phyloP scores from a whole-genome alignment of 2,113 vertebrate species.

The Pygathrix nemaeus region DNA sequence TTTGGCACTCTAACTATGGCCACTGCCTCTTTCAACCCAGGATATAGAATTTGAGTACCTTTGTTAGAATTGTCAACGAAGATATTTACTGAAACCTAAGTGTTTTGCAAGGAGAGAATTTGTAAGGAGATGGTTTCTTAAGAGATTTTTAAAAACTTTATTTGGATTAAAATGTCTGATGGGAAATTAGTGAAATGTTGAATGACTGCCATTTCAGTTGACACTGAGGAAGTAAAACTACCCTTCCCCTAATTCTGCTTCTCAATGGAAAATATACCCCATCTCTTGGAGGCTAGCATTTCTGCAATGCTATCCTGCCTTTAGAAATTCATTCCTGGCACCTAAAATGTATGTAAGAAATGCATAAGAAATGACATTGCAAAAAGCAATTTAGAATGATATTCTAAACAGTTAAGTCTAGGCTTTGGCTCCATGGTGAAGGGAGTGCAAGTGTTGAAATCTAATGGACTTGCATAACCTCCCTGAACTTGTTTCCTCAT shows the following conservation, averaged over 20 bases:
- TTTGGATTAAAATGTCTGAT: not conserved
- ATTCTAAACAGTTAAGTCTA: not conserved
- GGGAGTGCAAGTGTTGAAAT: not conserved
- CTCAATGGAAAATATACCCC: not conserved
- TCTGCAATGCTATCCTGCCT: not conserved
- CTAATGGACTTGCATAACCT: conserved; percentile 20
- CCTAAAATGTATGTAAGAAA: not conserved
- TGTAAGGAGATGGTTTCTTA: conserved; percentile 18
- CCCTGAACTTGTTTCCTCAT: conserved; percentile 6
- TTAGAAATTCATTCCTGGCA: not conserved
- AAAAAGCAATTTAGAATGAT: not conserved
- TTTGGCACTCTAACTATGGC: conserved; percentile 13
- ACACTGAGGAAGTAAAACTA: not conserved
- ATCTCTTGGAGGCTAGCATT: not conserved
- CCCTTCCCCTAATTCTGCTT: not conserved
- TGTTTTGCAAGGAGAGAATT: conserved; percentile 1
- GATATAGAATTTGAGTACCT: not conserved
- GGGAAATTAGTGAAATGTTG: not conserved
- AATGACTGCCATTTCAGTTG: not conserved
- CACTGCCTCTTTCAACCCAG: not conserved
- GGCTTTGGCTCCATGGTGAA: not conserved
- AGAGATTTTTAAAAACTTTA: not conserved
- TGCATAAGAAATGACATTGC: not conserved
- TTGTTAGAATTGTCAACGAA: conserved; percentile 21
- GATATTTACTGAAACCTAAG: conserved; percentile 7